Evolutionary conservation across 2,888 invertebrate genomes (phyloP).

Genomic region (Piscicola geometra): DNA sequence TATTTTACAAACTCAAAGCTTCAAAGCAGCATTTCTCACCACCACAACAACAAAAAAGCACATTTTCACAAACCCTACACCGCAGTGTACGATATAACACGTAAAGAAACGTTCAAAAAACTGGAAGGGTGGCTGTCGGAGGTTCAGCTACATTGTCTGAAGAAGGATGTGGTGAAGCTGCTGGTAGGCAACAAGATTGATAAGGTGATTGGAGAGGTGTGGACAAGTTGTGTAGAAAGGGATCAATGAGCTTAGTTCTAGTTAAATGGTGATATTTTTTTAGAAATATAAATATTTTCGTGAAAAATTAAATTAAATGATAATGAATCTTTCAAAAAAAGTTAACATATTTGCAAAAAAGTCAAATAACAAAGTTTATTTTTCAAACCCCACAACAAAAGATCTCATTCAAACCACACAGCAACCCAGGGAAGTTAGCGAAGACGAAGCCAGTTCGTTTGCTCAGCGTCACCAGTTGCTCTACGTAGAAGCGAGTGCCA

Average conservation of each 20-base stretch:
- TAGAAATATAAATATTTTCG: no score
- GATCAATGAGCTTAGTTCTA: no score
- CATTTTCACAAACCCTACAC: no score
- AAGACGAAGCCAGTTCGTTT: constrained; percentile 89
- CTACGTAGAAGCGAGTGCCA: constrained; percentile 95
- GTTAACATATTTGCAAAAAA: not conserved
- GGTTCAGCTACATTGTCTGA: constrained; percentile 88
- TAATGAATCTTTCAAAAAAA: not conserved
- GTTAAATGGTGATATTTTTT: no score
- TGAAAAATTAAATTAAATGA: no score
- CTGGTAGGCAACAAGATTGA: constrained; percentile 98
- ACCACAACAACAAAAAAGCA: no score
- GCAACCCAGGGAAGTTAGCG: constrained; percentile 72
- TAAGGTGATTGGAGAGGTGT: no score
- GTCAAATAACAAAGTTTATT: not conserved
- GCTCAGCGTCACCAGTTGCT: constrained; percentile 90
- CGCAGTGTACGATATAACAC: constrained; percentile 85
- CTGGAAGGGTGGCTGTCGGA: constrained; percentile 91
- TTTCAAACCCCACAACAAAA: no score
- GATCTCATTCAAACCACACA: constrained; percentile 48
- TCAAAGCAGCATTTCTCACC: no score
- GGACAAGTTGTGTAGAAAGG: no score
- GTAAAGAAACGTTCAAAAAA: constrained; percentile 75
- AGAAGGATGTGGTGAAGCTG: constrained; percentile 85
- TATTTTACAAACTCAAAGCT: not conserved